These are phyloP conservation scores for Prunella himalayana DNA, from an alignment of 2,113 vertebrate genomes.

Conservation along the genomic window DNA sequence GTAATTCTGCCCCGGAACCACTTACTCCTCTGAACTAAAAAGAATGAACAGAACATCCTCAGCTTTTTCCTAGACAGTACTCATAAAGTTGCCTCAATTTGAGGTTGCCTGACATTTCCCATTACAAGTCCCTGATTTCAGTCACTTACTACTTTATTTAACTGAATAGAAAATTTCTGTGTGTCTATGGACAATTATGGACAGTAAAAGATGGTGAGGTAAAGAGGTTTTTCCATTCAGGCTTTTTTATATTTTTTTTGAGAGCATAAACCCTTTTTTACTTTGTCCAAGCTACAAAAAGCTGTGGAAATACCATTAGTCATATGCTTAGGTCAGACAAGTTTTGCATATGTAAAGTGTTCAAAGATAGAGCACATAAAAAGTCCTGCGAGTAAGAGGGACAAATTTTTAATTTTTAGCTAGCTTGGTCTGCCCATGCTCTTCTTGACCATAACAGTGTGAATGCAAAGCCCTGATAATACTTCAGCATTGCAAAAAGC, in stretches of 20 bases:
- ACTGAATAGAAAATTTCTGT: neutral
- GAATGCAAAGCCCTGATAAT: neutral
- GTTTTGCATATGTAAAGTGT: neutral
- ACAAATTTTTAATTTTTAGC: neutral
- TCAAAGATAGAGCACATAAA: neutral
- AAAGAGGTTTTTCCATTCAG: neutral
- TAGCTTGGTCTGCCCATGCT: neutral
- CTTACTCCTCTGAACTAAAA: neutral
- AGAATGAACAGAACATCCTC: neutral
- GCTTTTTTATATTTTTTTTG: neutral
- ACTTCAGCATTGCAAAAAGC: neutral
- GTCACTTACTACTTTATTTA: neutral
- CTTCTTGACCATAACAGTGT: neutral
- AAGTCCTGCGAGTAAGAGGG: neutral
- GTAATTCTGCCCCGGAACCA: neutral
- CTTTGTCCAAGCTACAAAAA: neutral
- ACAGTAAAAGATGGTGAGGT: neutral
- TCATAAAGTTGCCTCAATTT: neutral
- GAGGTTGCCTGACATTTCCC: neutral
- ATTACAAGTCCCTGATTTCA: neutral
- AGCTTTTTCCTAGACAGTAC: neutral
- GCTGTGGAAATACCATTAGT: neutral
- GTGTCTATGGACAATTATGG: neutral
- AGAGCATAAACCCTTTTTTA: neutral
- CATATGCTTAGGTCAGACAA: neutral